These are phyloP conservation scores for Leptopilina myrica DNA, from an alignment of 2,888 invertebrate genomes.

Conservation along the genomic window DNA sequence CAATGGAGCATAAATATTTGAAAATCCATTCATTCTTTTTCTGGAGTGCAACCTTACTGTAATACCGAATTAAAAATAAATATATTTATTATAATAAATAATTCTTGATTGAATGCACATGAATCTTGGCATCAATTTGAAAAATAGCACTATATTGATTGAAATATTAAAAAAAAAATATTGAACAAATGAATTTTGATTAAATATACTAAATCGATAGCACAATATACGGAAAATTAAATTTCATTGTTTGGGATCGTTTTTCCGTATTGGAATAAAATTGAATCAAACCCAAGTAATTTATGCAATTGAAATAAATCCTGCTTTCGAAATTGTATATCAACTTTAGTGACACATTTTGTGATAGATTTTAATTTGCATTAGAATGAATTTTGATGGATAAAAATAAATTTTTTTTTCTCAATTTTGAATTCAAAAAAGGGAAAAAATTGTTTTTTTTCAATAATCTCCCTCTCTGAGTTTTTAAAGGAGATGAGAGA, in stretches of 20 bases:
- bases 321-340: not conserved
- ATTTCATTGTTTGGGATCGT: constrained; percentile 1
- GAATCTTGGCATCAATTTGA: too few species aligned
- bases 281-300: not conserved
- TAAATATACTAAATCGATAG: too few species aligned
- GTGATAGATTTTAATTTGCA: not conserved
- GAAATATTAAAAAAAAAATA: too few species aligned
- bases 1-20: too few species aligned
- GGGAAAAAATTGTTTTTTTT: not conserved
- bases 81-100: too few species aligned
- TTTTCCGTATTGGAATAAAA: not conserved
- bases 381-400: not conserved
- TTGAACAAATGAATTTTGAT: too few species aligned
- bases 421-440: not conserved
- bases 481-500: not conserved
- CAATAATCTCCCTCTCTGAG: not conserved
- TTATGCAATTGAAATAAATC: not conserved
- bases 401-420: not conserved
- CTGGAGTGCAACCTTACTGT: too few species aligned
- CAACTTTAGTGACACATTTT: not conserved
- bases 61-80: too few species aligned
- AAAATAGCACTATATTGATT: too few species aligned
- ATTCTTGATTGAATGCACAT: too few species aligned
- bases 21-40: too few species aligned
- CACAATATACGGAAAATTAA: too few species aligned